These are phyloP conservation scores for Hypotaenidia philippensis DNA, from an alignment of 2,797 vertebrate species.

Conservation along the genomic window DNA sequence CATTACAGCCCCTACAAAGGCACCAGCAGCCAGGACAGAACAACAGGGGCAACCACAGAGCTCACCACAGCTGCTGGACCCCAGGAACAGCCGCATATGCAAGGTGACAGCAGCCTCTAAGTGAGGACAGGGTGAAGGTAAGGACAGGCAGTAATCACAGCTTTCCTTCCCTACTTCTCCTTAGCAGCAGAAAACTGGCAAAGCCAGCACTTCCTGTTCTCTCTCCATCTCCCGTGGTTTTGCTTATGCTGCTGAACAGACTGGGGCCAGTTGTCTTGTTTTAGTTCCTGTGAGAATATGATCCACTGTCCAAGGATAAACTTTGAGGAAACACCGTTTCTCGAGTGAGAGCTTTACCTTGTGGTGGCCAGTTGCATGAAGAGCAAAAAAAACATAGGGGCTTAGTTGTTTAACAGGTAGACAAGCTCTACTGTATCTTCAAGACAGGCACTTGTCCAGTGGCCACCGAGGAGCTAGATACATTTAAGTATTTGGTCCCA, in stretches of 20 bases:
- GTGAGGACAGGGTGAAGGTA: slow-evolving; percentile 8
- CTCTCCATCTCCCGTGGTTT: neutral
- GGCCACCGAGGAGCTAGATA: neutral
- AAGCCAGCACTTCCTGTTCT: slow-evolving; percentile 10
- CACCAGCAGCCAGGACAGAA: neutral
- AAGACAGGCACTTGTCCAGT: neutral
- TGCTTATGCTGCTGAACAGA: slow-evolving; percentile 33
- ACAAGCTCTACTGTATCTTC: neutral
- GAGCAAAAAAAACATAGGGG: neutral
- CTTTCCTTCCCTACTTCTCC: slow-evolving; percentile 25
- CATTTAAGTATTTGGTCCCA: neutral
- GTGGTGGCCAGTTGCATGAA: neutral
- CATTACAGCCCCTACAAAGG: neutral
- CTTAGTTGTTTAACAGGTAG: neutral
- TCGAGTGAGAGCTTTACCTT: neutral
- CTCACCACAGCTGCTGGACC: neutral
- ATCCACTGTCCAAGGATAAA: neutral
- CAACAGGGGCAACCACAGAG: neutral
- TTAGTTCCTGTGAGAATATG: neutral
- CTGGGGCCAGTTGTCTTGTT: neutral
- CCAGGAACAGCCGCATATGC: neutral
- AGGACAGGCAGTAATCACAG: slow-evolving; percentile 40
- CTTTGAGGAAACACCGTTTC: neutral
- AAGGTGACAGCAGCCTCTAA: neutral
- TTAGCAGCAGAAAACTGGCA: slow-evolving; percentile 55